phyloP scores from a whole-genome alignment of 2,797 vertebrate genomes.

The Mallotus villosus region DNA sequence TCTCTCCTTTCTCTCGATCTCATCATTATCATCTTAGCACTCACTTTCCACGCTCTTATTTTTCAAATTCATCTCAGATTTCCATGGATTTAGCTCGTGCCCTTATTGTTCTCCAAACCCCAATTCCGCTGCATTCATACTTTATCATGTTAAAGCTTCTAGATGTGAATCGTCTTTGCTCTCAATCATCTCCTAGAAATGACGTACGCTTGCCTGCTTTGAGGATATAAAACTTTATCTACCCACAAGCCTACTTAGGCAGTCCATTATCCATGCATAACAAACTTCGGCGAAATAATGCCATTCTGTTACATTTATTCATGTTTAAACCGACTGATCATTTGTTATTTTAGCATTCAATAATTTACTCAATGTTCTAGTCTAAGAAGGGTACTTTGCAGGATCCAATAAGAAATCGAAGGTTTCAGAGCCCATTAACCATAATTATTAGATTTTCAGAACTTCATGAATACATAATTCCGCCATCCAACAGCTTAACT shows the following conservation, averaged over 20 bases:
- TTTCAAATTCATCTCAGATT: constrained; percentile 66
- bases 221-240: constrained; percentile 72
- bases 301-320: constrained; percentile 65
- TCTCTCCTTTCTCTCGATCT: not conserved
- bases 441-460: constrained; percentile 72
- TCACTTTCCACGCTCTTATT: constrained; percentile 48
- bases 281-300: constrained; percentile 59
- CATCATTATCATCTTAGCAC: constrained; percentile 25
- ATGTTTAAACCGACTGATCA: constrained; percentile 65
- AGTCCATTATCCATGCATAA: constrained; percentile 8
- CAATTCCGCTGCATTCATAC: constrained; percentile 56
- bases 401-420: constrained; percentile 63
- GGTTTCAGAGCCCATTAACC: constrained; percentile 73
- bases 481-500: constrained; percentile 76
- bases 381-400: constrained; percentile 47
- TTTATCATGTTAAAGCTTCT: constrained; percentile 70
- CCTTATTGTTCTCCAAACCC: constrained; percentile 61
- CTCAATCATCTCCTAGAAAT: constrained; percentile 59
- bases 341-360: constrained; percentile 68
- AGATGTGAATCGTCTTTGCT: constrained; percentile 69
- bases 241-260: constrained; percentile 25
- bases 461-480: constrained; percentile 89
- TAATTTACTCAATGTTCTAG: constrained; percentile 27
- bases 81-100: constrained; percentile 56
- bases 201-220: constrained; percentile 46